Conservation (phyloP, 2,113 vertebrate species). For the Microtus oregoni region DNA sequence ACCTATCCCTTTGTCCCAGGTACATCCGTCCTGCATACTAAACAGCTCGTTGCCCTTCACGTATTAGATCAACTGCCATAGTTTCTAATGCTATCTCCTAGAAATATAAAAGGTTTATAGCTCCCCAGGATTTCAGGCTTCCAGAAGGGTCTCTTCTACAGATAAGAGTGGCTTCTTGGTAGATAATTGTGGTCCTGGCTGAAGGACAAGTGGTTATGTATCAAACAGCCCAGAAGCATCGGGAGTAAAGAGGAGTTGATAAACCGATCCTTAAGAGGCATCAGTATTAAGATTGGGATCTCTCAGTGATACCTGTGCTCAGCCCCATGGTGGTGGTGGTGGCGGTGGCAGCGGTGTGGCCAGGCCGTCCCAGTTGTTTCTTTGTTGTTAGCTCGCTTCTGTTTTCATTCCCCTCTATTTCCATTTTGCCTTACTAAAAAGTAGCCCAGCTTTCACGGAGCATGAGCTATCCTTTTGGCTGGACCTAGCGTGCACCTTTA, state of each 20-base stretch:
- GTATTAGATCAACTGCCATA: neutral
- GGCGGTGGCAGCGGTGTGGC: too few species aligned
- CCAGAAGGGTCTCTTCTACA: neutral
- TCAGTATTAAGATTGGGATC: neutral
- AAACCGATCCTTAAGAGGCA: neutral
- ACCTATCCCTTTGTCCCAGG: too few species aligned
- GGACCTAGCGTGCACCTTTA: neutral
- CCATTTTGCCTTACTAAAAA: neutral
- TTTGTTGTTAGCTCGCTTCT: neutral
- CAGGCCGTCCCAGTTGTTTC: neutral
- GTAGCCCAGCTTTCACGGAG: neutral
- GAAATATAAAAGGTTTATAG: neutral
- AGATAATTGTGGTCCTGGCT: neutral
- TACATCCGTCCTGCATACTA: too few species aligned
- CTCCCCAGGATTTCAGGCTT: neutral
- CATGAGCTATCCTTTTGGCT: neutral
- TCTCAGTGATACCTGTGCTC: neutral
- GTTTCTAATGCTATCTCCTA: neutral
- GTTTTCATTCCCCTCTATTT: neutral
- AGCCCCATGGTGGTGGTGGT: neutral
- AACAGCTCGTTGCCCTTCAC: neutral
- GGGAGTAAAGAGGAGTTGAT: neutral
- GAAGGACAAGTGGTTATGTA: neutral
- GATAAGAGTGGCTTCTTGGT: neutral
- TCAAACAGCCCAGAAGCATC: neutral